phyloP scores from a whole-genome alignment of 2,113 vertebrate species.

The Equus przewalskii region DNA sequence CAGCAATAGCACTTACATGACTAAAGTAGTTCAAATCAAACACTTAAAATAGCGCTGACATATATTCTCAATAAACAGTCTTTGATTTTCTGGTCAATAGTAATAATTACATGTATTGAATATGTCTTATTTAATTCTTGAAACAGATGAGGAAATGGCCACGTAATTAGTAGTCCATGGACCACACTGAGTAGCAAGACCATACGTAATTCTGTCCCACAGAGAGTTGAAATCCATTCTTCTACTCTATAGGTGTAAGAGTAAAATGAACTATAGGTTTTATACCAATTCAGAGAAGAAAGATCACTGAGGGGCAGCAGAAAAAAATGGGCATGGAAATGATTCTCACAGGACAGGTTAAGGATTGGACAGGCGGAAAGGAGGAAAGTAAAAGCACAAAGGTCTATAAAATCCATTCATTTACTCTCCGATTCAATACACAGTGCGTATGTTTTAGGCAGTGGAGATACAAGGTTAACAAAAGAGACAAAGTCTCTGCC shows the following conservation, averaged over 20 bases:
- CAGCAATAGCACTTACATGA: neutral
- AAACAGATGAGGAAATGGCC: neutral
- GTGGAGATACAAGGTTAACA: neutral
- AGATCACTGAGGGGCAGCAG: neutral
- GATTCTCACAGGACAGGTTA: neutral
- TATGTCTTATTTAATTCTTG: slow-evolving; percentile 17
- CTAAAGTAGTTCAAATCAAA: neutral
- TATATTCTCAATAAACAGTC: neutral
- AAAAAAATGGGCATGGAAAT: neutral
- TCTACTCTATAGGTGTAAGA: neutral
- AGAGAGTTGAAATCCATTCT: neutral
- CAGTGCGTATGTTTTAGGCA: neutral
- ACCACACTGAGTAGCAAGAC: neutral
- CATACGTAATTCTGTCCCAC: neutral
- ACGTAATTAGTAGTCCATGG: neutral
- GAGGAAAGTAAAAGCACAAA: neutral
- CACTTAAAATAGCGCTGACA: neutral
- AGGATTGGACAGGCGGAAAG: neutral
- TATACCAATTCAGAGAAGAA: neutral
- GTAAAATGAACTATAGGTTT: neutral
- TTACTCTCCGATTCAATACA: neutral
- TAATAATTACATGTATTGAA: slow-evolving; percentile 32
- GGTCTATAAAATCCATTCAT: neutral
- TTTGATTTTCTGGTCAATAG: neutral
- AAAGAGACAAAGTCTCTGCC: neutral